These are phyloP conservation scores for Archegozetes longisetosus DNA, from an alignment of 1,140 invertebrate genomes.

Conservation along the genomic window DNA sequence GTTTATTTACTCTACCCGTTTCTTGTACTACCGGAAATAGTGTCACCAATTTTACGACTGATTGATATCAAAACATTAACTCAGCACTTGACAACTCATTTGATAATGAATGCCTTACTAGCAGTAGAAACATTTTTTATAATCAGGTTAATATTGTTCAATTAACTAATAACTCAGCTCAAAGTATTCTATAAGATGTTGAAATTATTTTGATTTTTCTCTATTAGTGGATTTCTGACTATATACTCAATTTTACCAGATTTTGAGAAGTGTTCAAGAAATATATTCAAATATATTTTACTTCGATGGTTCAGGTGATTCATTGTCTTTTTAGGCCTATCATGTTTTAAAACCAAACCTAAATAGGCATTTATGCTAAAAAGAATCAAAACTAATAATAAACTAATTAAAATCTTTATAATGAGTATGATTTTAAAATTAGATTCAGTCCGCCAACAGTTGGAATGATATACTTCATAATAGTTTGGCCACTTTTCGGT, in stretches of 20 bases:
- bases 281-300: no score
- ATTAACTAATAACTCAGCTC: neutral
- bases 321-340: neutral
- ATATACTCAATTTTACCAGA: neutral
- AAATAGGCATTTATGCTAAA: neutral
- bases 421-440: no score
- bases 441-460: no score
- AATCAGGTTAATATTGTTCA: neutral
- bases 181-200: no score
- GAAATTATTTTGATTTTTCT: no score
- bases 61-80: neutral
- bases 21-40: neutral
- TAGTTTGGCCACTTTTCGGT: no score
- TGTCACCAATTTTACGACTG: neutral
- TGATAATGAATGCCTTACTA: neutral
- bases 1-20: constrained; percentile 2
- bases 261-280: no score
- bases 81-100: no score
- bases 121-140: no score
- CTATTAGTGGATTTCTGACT: constrained; percentile 1
- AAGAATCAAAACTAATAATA: neutral
- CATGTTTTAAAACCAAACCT: neutral
- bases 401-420: no score
- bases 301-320: no score
- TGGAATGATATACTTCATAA: no score